A percentile compares a stretch with the other conserved stretches of the same genome.
Evolutionary conservation across 2,888 invertebrate species (phyloP).

Genomic region (Cryptus viduatorius): DNA sequence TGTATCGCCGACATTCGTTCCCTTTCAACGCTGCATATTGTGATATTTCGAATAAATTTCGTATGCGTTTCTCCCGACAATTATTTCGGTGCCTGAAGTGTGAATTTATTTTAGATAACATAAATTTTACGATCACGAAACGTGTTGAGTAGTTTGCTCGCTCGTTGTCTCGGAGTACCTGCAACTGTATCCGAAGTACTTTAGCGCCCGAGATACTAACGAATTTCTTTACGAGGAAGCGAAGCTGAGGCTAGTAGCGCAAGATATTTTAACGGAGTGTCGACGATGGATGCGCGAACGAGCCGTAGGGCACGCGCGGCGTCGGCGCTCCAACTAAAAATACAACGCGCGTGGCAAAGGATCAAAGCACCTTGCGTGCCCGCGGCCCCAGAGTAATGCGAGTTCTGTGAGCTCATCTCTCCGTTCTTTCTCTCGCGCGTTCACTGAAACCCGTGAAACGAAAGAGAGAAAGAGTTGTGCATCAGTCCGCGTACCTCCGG

Average conservation of each 20-base stretch:
- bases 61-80: too few relatives aligned
- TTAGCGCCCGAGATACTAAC: background rate
- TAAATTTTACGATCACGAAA: background rate
- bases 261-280: constrained; percentile 44
- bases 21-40: too few relatives aligned
- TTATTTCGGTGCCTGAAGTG: background rate
- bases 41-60: too few relatives aligned
- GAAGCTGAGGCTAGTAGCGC: background rate
- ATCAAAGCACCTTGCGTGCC: constrained; percentile 59
- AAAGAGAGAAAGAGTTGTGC: constrained; percentile 14
- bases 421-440: background rate
- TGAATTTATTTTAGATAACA: background rate
- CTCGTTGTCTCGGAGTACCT: background rate
- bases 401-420: background rate
- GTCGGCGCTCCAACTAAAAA: constrained; percentile 43
- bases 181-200: background rate
- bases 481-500: constrained; percentile 35
- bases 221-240: constrained; percentile 1
- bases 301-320: constrained; percentile 42
- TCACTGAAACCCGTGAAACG: background rate
- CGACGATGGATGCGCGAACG: constrained; percentile 32
- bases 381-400: background rate
- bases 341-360: constrained; percentile 61
- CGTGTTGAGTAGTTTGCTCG: background rate
- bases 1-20: too few relatives aligned